A percentile compares a stretch with the other conserved stretches of the same genome.
Evolutionary conservation across 2,113 vertebrate species (phyloP).

Genomic region (Peucedramus taeniatus): DNA sequence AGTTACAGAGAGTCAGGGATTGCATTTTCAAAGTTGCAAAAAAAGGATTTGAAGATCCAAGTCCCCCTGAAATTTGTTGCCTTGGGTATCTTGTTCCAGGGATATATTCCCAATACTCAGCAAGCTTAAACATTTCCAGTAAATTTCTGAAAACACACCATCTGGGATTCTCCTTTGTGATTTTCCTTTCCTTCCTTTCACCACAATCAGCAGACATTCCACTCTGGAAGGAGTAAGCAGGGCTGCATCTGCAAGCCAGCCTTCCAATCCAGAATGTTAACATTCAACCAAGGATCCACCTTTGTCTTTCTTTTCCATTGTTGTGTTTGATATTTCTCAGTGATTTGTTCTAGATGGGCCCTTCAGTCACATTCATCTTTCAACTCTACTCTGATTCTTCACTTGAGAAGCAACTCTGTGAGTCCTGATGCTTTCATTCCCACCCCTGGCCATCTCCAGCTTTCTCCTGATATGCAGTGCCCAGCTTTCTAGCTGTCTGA

Average conservation of each 20-base stretch:
- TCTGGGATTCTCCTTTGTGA: neutral
- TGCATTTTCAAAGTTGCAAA: neutral
- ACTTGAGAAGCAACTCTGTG: neutral
- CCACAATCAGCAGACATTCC: neutral
- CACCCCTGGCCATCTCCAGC: neutral
- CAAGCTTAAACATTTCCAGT: neutral
- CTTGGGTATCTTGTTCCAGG: neutral
- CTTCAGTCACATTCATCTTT: neutral
- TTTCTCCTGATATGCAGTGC: neutral
- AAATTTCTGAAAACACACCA: constrained; percentile 9
- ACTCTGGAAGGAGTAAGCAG: neutral
- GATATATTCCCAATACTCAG: neutral
- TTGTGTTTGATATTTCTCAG: neutral
- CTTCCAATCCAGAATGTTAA: neutral
- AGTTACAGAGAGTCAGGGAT: neutral
- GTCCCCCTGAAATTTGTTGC: neutral
- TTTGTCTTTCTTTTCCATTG: neutral
- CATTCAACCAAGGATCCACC: neutral
- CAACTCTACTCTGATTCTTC: neutral
- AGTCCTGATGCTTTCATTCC: neutral
- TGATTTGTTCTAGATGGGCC: neutral
- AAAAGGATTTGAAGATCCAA: neutral
- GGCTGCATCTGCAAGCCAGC: neutral
- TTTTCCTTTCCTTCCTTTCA: constrained; percentile 9
- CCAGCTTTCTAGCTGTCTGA: neutral